Conservation (phyloP, 2,888 invertebrate genomes). For the Aporophyla nigra region DNA sequence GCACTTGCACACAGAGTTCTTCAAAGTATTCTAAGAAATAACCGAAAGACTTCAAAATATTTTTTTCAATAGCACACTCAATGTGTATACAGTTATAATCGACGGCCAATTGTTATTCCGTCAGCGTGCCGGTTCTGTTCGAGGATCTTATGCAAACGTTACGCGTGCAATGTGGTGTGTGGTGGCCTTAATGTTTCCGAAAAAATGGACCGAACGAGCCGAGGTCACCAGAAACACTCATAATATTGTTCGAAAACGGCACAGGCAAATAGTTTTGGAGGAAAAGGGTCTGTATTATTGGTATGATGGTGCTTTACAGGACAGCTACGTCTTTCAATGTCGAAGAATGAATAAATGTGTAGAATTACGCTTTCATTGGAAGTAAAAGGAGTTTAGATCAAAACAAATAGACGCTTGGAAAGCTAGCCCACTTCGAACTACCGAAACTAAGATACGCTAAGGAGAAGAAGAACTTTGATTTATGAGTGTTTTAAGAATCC, state of each 20-base stretch:
- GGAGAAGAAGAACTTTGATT: not conserved
- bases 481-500: not conserved
- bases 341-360: not conserved
- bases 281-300: slow-evolving; percentile 24
- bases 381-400: not conserved
- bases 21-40: not conserved
- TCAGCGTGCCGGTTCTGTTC: slow-evolving; percentile 67
- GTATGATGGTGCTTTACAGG: not conserved
- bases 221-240: slow-evolving; percentile 63
- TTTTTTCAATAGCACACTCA: slow-evolving; percentile 18
- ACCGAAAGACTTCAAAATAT: slow-evolving; percentile 1
- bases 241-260: slow-evolving; percentile 32
- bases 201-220: slow-evolving; percentile 65
- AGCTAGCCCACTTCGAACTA: not conserved
- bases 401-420: not conserved
- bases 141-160: slow-evolving; percentile 83
- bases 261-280: slow-evolving; percentile 34
- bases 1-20: not conserved
- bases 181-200: slow-evolving; percentile 72
- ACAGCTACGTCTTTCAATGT: not conserved
- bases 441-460: not conserved
- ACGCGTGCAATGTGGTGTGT: slow-evolving; percentile 60
- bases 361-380: not conserved
- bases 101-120: slow-evolving; percentile 77
- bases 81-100: slow-evolving; percentile 45